Percentiles rank a stretch among this genome's conserved stretches.
phyloP scores from a whole-genome alignment of 2,797 vertebrate species.

The Sebastes oblongus region DNA sequence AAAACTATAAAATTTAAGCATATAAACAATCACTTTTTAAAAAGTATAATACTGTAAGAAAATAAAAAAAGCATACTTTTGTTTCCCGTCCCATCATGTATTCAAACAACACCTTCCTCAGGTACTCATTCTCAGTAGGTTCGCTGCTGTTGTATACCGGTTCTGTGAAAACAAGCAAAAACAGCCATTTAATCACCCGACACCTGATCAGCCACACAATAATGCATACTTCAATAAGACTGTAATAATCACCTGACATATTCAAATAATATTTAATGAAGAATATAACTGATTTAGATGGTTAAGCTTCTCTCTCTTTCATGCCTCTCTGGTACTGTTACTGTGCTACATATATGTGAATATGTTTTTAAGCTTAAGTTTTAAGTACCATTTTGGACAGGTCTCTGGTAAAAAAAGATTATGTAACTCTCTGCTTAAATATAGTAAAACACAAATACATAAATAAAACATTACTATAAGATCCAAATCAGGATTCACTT shows the following conservation, averaged over 20 bases:
- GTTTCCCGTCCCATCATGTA: conserved; percentile 99
- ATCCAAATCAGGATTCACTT: neutral
- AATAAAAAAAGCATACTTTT: conserved; percentile 85
- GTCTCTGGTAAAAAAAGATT: neutral
- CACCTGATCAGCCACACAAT: neutral
- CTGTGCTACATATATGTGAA: neutral
- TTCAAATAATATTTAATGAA: neutral
- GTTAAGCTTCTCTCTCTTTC: neutral
- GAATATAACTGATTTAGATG: neutral
- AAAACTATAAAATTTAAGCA: neutral
- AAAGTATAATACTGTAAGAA: neutral
- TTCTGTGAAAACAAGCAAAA: conserved; percentile 77
- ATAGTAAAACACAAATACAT: neutral
- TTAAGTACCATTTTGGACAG: neutral
- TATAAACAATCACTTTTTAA: neutral
- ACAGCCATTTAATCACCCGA: conserved; percentile 1
- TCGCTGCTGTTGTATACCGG: conserved; percentile 83
- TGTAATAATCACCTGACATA: neutral
- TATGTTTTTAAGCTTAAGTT: neutral
- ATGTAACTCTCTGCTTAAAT: neutral
- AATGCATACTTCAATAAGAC: neutral
- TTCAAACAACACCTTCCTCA: conserved; percentile 96
- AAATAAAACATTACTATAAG: neutral
- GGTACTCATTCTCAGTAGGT: conserved; percentile 95
- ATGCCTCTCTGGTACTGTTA: neutral